Percentiles rank a stretch among this genome's conserved stretches.
Evolutionary conservation across 2,113 vertebrate species (phyloP).

Genomic region (Melanotaenia duboulayi): DNA sequence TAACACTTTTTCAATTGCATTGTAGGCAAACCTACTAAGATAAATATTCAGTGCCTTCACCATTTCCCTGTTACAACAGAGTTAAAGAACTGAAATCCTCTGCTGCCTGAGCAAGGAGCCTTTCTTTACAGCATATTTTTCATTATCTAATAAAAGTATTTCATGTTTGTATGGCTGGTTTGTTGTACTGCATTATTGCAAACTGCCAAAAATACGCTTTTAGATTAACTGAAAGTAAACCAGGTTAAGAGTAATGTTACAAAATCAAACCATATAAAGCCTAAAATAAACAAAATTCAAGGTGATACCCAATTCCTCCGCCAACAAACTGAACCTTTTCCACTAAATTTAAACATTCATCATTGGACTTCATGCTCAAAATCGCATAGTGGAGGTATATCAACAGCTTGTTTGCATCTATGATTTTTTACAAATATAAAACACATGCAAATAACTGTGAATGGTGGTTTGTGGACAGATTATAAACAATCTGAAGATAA

Average conservation of each 20-base stretch:
- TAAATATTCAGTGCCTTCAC: conserved; percentile 76
- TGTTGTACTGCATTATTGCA: conserved; percentile 63
- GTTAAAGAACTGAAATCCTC: conserved; percentile 39
- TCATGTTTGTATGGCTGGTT: conserved; percentile 55
- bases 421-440: conserved; percentile 38
- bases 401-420: conserved; percentile 25
- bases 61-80: conserved; percentile 65
- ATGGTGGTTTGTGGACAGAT: conserved; percentile 14
- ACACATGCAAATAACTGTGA: conserved; percentile 45
- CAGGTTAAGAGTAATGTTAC: conserved; percentile 53
- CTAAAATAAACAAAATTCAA: conserved; percentile 55
- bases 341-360: conserved; percentile 29
- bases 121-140: conserved; percentile 46
- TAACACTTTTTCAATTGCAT: conserved; percentile 67
- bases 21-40: conserved; percentile 57
- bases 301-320: conserved; percentile 25
- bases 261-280: conserved; percentile 61
- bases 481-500: conserved; percentile 29
- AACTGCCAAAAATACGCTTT: conserved; percentile 30
- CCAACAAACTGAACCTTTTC: conserved; percentile 27
- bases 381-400: conserved; percentile 46
- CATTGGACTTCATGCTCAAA: conserved; percentile 39
- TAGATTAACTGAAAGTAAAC: conserved; percentile 26
- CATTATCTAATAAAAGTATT: conserved; percentile 40
- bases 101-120: conserved; percentile 64